Percentiles rank a stretch among this genome's conserved stretches.
Conservation (phyloP, 2,797 vertebrate genomes). For the Antennarius maculatus region DNA sequence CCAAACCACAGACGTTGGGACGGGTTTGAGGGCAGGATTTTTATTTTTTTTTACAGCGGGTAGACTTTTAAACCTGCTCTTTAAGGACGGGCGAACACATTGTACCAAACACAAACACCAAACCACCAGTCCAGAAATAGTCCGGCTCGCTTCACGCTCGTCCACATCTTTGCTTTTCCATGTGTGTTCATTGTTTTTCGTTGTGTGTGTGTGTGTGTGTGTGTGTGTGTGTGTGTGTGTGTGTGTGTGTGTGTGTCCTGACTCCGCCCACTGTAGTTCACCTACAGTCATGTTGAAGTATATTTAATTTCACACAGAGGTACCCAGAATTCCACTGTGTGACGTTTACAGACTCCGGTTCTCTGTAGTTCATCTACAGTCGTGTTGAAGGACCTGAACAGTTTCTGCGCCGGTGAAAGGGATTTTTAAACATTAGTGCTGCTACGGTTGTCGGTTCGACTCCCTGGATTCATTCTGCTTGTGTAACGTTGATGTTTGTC, state of each 20-base stretch:
- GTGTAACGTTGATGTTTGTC: slow-evolving; percentile 27
- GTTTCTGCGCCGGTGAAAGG: not conserved
- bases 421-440: not conserved
- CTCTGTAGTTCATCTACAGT: slow-evolving; percentile 74
- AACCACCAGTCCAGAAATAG: slow-evolving; percentile 68
- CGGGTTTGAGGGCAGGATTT: slow-evolving; percentile 46
- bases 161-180: slow-evolving; percentile 21
- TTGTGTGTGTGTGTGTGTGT: slow-evolving; percentile 16
- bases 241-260: slow-evolving; percentile 26
- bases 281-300: slow-evolving; percentile 76
- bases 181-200: slow-evolving; percentile 49
- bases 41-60: slow-evolving; percentile 42
- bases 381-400: slow-evolving; percentile 61
- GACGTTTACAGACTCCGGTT: slow-evolving; percentile 76
- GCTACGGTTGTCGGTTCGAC: not conserved
- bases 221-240: slow-evolving; percentile 29
- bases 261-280: slow-evolving; percentile 77
- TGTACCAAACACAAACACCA: slow-evolving; percentile 61
- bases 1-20: slow-evolving; percentile 73
- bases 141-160: slow-evolving; percentile 13
- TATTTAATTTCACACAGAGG: slow-evolving; percentile 18
- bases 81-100: slow-evolving; percentile 52
- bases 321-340: slow-evolving; percentile 18
- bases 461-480: slow-evolving; percentile 25
- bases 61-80: slow-evolving; percentile 41